Percentiles rank a stretch among this genome's conserved stretches.
Evolutionary conservation across 2,113 vertebrate genomes (phyloP).

Genomic region (Rhineura floridana): DNA sequence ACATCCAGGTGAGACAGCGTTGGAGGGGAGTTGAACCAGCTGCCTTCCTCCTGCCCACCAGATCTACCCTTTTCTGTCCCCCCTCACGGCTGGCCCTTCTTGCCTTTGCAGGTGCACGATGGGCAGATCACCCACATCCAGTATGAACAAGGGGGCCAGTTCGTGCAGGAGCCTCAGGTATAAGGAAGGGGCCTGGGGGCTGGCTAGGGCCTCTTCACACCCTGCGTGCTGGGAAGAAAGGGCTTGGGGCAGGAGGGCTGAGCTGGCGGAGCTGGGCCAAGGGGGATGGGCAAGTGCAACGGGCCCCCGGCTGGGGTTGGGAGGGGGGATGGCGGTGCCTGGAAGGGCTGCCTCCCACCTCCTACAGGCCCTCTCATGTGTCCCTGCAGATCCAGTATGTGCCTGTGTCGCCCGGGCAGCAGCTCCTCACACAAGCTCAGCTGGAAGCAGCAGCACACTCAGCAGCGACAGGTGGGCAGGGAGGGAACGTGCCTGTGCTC

Average conservation of each 20-base stretch:
- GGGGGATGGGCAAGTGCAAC: too few relatives aligned
- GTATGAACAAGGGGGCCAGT: slow-evolving; percentile 88
- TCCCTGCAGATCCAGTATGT: slow-evolving; percentile 90
- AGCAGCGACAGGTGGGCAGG: slow-evolving; percentile 84
- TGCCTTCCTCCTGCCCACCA: neutral
- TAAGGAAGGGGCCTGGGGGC: rapidly evolving
- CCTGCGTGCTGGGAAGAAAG: too few relatives aligned
- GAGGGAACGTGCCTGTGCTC: rapidly evolving
- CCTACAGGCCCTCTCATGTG: rapidly evolving
- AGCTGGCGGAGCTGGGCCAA: too few relatives aligned
- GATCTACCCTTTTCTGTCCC: neutral
- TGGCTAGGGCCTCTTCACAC: rapidly evolving
- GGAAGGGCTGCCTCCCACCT: neutral
- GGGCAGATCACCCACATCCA: slow-evolving; percentile 95
- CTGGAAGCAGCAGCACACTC: slow-evolving; percentile 90
- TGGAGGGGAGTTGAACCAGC: too few relatives aligned
- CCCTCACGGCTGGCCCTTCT: neutral
- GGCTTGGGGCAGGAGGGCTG: neutral
- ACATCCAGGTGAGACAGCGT: slow-evolving; percentile 87
- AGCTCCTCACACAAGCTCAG: slow-evolving; percentile 89
- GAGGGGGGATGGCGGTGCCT: too few relatives aligned
- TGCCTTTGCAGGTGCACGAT: slow-evolving; percentile 84
- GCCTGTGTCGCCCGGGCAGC: slow-evolving; percentile 87
- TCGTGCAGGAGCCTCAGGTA: slow-evolving; percentile 92
- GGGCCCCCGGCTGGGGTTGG: too few relatives aligned